Conservation (phyloP, 2,888 invertebrate genomes). For the Hartigia nigra region DNA sequence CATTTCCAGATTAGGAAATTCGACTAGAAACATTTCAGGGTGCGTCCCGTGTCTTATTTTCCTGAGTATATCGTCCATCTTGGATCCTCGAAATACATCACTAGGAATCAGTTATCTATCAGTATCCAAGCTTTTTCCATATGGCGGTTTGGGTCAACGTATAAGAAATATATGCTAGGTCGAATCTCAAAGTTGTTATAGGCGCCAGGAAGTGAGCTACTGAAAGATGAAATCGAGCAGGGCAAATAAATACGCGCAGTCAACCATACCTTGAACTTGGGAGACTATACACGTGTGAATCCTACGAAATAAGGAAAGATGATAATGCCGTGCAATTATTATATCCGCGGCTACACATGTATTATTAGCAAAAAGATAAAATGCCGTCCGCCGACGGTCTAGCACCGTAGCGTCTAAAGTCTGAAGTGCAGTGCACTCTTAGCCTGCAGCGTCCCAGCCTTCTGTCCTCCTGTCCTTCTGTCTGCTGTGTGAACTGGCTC, state of each 20-base stretch:
- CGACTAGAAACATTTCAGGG: background rate
- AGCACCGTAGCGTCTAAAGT: background rate
- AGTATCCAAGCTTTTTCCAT: background rate
- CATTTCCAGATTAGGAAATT: background rate
- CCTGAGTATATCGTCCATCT: background rate
- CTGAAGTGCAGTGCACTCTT: background rate
- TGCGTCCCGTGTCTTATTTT: background rate
- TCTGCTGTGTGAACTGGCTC: conserved; percentile 3
- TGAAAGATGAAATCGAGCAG: background rate
- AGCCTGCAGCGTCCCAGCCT: background rate
- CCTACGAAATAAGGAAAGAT: background rate
- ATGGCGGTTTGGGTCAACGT: background rate
- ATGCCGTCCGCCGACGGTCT: background rate
- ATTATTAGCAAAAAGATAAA: background rate
- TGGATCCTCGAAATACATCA: background rate
- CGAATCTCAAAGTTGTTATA: background rate
- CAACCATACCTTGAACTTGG: background rate
- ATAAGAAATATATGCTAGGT: background rate
- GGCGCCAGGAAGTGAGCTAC: background rate
- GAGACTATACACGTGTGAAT: background rate
- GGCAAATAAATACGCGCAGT: background rate
- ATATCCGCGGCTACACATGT: background rate
- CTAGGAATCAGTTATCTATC: background rate
- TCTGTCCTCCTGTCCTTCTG: background rate
- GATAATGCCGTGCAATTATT: background rate